These are phyloP conservation scores for Ophioninae sp. DNA, from an alignment of 2,888 invertebrate species.

Conservation along the genomic window DNA sequence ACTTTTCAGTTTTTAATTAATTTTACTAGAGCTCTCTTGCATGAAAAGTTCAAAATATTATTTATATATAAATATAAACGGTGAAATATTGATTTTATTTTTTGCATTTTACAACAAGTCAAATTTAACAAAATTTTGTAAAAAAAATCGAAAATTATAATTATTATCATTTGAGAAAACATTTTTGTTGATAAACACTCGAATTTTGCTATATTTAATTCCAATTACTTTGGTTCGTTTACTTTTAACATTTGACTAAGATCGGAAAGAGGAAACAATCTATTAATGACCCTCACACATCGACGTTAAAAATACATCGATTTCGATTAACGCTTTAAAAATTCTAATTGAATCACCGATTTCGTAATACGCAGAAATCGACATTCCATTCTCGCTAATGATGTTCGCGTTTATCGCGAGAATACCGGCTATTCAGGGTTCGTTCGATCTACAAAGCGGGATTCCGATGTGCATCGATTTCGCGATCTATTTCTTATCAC, in stretches of 20 bases:
- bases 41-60: too few species aligned
- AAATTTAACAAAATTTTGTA: too few species aligned
- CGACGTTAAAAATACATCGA: slow-evolving; percentile 15
- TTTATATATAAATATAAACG: too few species aligned
- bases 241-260: background rate
- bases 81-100: too few species aligned
- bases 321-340: slow-evolving; percentile 35
- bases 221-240: background rate
- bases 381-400: slow-evolving; percentile 41
- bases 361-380: slow-evolving; percentile 18
- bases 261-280: slow-evolving; percentile 20
- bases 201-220: slow-evolving; percentile 10
- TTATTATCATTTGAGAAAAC: background rate
- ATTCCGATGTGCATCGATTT: background rate
- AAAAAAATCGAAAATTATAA: background rate
- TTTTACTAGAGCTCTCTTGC: too few species aligned
- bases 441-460: background rate
- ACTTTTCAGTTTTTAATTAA: too few species aligned
- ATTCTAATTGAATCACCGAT: slow-evolving; percentile 43
- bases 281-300: slow-evolving; percentile 32
- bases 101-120: too few species aligned
- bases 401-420: background rate
- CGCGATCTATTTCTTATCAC: background rate
- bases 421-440: background rate
- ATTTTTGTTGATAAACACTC: background rate